Evolutionary conservation across 2,113 vertebrate species (phyloP).

Genomic region (Perognathus longimembris): DNA sequence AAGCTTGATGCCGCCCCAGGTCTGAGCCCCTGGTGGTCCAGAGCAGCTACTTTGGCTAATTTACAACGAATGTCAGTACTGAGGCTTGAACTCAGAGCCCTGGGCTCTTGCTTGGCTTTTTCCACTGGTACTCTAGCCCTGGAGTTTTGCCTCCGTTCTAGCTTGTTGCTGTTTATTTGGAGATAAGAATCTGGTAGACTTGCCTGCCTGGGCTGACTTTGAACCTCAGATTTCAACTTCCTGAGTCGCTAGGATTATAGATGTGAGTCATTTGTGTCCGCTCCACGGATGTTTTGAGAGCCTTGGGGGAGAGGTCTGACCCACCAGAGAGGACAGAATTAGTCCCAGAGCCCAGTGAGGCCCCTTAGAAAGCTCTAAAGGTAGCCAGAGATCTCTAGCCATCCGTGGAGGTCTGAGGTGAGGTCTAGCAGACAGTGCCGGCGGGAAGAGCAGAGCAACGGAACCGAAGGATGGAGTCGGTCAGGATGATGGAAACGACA

Average conservation of each 20-base stretch:
- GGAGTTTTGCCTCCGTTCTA: too few species aligned
- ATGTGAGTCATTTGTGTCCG: too few species aligned
- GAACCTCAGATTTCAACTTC: too few species aligned
- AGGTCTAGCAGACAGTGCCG: not conserved
- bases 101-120: too few species aligned
- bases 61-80: not conserved
- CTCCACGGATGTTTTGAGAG: too few species aligned
- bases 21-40: not conserved
- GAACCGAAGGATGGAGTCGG: not conserved
- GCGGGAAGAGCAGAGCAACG: not conserved
- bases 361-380: not conserved
- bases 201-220: too few species aligned
- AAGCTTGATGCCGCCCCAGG: not conserved
- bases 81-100: not conserved
- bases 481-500: not conserved
- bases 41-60: not conserved
- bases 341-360: not conserved
- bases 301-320: not conserved
- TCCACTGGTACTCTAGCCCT: too few species aligned
- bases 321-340: not conserved
- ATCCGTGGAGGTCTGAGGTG: not conserved
- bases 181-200: too few species aligned
- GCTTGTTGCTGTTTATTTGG: too few species aligned
- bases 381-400: not conserved
- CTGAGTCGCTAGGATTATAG: too few species aligned